These are phyloP conservation scores for Gnatocerus cornutus DNA, from an alignment of 2,888 invertebrate species.

Conservation along the genomic window DNA sequence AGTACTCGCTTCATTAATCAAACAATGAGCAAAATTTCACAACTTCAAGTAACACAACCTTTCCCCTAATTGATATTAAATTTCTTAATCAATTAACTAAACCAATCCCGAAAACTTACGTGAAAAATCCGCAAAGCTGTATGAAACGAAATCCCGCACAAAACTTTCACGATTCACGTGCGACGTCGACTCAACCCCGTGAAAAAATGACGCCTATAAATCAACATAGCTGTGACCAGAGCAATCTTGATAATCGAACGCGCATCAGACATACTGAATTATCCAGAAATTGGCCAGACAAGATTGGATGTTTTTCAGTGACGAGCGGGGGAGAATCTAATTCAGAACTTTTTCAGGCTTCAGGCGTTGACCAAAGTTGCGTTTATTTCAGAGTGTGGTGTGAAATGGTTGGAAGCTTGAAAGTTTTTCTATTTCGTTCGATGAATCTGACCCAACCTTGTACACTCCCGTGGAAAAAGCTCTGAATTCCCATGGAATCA, in stretches of 20 bases:
- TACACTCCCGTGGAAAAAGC: too few species aligned
- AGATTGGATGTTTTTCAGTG: conserved; percentile 38
- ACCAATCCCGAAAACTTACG: conserved; percentile 31
- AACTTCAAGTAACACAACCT: conserved; percentile 23
- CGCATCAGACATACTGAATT: conserved; percentile 24
- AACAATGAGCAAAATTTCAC: neutral
- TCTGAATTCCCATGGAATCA: too few species aligned
- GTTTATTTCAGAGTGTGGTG: neutral
- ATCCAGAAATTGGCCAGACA: conserved; percentile 34
- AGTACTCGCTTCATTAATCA: conserved; percentile 7
- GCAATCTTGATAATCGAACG: conserved; percentile 44
- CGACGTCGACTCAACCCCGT: conserved; percentile 30
- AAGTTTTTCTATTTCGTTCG: too few species aligned
- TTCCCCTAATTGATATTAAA: conserved; percentile 41
- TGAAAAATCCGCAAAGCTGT: conserved; percentile 7
- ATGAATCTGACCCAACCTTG: too few species aligned
- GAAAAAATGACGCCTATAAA: conserved; percentile 42
- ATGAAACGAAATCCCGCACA: conserved; percentile 3
- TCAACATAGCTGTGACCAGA: conserved; percentile 42
- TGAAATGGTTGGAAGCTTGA: neutral
- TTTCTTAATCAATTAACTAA: conserved; percentile 21
- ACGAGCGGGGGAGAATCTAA: conserved; percentile 5
- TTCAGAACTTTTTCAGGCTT: neutral
- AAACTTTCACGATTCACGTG: conserved; percentile 27
- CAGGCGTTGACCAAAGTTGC: neutral